Evolutionary conservation across 2,797 vertebrate species (phyloP).

Genomic region (Girardinus metallicus): DNA sequence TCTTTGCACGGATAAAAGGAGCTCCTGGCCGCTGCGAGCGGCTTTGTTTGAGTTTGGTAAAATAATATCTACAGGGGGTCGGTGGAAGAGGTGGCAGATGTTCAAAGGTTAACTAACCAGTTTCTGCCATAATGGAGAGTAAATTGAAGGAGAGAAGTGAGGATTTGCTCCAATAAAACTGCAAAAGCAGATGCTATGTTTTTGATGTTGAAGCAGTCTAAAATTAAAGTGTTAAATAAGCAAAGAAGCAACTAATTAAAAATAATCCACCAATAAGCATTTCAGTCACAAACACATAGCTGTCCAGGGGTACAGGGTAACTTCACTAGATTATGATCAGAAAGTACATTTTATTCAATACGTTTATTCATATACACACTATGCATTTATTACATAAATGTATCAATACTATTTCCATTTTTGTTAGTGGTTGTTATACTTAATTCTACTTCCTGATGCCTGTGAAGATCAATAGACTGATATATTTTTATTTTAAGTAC

Average conservation of each 20-base stretch:
- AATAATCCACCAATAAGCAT: background rate
- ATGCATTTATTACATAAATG: background rate
- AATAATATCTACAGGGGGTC: constrained; percentile 15
- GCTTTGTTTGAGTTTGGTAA: constrained; percentile 25
- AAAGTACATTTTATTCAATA: background rate
- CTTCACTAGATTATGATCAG: background rate
- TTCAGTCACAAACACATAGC: background rate
- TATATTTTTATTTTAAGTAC: no score
- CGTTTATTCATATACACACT: background rate
- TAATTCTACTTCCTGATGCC: no score
- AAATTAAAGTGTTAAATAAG: background rate
- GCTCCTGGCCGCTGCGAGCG: constrained; percentile 3
- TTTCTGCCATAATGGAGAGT: constrained; percentile 4
- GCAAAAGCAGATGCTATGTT: background rate
- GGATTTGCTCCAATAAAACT: constrained; percentile 14
- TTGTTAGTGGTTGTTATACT: background rate
- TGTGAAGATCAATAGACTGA: background rate
- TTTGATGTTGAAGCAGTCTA: background rate
- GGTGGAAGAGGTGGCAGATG: constrained; percentile 7
- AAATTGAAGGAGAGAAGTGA: background rate
- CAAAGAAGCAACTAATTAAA: background rate
- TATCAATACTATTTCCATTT: background rate
- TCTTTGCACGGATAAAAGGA: constrained; percentile 17
- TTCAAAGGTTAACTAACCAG: constrained; percentile 37
- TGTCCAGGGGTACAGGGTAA: background rate